Evolutionary conservation across 2,888 invertebrate species (phyloP).

Genomic region (Meghimatium bilineatum): DNA sequence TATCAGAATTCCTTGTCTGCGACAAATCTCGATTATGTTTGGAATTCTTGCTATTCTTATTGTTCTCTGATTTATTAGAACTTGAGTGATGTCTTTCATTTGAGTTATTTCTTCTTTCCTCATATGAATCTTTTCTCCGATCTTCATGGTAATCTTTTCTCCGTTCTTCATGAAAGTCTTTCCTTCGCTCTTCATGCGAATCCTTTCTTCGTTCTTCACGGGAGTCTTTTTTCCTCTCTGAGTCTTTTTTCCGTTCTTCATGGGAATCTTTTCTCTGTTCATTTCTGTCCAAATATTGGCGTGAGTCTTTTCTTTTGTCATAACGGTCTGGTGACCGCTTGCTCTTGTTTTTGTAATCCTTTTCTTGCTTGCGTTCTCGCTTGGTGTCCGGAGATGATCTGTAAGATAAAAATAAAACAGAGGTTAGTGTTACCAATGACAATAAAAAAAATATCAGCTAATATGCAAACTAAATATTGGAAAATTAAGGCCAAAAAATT

Average conservation of each 20-base stretch:
- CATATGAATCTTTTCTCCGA: background rate
- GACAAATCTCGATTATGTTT: slow-evolving; percentile 4
- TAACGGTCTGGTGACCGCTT: background rate
- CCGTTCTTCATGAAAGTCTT: background rate
- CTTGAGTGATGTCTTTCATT: background rate
- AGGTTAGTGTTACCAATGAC: too few relatives aligned
- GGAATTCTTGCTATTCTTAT: slow-evolving; percentile 9
- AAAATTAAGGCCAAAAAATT: too few relatives aligned
- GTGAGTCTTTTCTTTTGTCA: slow-evolving; percentile 19
- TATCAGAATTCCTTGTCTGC: slow-evolving; percentile 33
- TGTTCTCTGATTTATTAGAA: background rate
- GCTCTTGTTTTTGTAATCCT: slow-evolving; percentile 14
- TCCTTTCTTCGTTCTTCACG: background rate
- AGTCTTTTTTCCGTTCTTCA: background rate
- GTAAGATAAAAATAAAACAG: too few relatives aligned
- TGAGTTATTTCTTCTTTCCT: background rate
- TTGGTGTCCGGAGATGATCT: slow-evolving; percentile 25
- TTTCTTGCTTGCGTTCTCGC: slow-evolving; percentile 20
- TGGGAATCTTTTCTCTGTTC: background rate
- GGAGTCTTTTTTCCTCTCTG: background rate
- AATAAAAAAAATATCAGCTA: too few relatives aligned
- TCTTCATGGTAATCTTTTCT: slow-evolving; percentile 7
- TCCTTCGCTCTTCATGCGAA: background rate
- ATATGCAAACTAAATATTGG: too few relatives aligned
- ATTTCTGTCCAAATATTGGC: slow-evolving; percentile 13